phyloP scores from a whole-genome alignment of 1,140 invertebrate species.

The Ostrea edulis region DNA sequence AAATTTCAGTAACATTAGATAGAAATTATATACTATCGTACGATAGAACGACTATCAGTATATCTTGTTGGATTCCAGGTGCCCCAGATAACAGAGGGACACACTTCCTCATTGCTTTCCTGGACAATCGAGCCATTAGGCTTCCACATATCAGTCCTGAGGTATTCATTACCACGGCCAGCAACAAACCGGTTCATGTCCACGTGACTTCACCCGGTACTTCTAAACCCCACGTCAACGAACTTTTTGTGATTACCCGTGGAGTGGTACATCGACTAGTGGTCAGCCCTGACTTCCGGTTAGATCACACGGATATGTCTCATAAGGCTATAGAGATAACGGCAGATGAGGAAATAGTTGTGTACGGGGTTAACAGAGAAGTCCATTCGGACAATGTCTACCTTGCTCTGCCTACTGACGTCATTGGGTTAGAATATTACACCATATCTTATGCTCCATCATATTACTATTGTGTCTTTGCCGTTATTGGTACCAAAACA shows the following conservation, averaged over 20 bases:
- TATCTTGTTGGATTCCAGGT: background rate
- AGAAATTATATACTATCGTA: too few species aligned
- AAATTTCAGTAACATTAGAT: too few species aligned
- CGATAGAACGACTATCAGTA: too few species aligned
- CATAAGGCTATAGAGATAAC: conserved; percentile 55
- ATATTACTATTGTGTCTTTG: conserved; percentile 46
- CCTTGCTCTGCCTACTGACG: conserved; percentile 67
- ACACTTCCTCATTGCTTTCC: conserved; percentile 40
- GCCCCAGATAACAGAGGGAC: conserved; percentile 38
- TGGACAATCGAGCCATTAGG: conserved; percentile 24
- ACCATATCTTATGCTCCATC: conserved; percentile 57
- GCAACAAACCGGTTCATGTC: background rate
- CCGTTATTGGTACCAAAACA: conserved; percentile 49
- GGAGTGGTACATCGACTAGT: background rate
- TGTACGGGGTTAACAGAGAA: conserved; percentile 66
- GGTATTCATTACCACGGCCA: conserved; percentile 43
- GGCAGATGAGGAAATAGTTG: conserved; percentile 60
- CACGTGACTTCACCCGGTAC: conserved; percentile 13
- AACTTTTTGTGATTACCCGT: background rate
- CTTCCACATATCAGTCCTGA: background rate
- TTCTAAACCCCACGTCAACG: background rate
- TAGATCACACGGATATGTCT: conserved; percentile 8
- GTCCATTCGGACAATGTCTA: conserved; percentile 65
- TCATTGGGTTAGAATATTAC: conserved; percentile 65
- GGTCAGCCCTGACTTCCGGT: conserved; percentile 33